Conservation (phyloP, 2,797 vertebrate species). For the Astyanax mexicanus region DNA sequence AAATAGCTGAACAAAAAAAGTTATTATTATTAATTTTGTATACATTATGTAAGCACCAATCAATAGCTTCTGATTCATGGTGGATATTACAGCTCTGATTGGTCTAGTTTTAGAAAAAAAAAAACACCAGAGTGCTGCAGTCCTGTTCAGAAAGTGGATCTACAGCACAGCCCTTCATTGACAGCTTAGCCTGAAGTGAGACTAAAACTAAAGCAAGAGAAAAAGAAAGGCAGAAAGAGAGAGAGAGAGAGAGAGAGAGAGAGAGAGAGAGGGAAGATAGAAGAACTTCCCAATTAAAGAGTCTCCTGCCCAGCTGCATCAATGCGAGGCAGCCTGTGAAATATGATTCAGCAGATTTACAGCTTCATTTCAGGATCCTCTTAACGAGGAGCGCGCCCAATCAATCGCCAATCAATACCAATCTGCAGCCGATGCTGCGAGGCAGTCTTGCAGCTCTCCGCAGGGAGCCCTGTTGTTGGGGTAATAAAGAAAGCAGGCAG, state of each 20-base stretch:
- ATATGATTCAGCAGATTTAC: constrained; percentile 77
- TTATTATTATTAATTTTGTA: no score
- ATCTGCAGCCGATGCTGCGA: constrained; percentile 58
- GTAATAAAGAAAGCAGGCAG: constrained; percentile 45
- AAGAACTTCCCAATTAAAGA: constrained; percentile 51
- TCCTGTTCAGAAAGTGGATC: constrained; percentile 6
- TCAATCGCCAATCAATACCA: constrained; percentile 78
- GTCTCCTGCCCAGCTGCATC: constrained; percentile 28
- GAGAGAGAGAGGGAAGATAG: neutral
- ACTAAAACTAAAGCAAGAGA: neutral
- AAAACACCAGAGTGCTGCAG: neutral
- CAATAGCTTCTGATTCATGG: neutral
- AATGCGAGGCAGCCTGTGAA: constrained; percentile 43
- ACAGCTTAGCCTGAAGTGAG: neutral
- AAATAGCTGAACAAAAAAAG: no score
- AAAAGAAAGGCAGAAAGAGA: neutral
- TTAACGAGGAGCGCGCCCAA: constrained; percentile 72
- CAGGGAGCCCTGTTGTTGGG: constrained; percentile 37
- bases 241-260: neutral
- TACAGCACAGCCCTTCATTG: constrained; percentile 1
- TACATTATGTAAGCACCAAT: neutral
- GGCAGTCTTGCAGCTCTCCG: constrained; percentile 31
- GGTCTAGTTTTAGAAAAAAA: neutral
- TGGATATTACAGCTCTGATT: neutral
- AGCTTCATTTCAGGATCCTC: constrained; percentile 70